Evolutionary conservation across 1,140 invertebrate species (phyloP).

Genomic region (Drosophila mauritiana): DNA sequence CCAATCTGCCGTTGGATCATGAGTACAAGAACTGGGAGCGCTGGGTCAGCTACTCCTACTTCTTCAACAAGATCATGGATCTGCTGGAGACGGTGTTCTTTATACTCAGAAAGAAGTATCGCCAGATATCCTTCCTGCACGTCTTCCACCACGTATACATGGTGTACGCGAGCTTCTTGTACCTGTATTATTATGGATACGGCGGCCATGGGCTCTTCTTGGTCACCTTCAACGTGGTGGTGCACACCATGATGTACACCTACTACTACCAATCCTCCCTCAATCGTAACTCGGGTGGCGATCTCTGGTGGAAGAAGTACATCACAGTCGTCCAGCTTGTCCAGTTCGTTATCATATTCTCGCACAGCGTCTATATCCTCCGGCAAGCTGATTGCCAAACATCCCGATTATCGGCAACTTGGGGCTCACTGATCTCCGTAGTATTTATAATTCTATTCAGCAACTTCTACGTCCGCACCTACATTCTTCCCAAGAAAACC

Average conservation of each 20-base stretch:
- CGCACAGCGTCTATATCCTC: slow-evolving; percentile 8
- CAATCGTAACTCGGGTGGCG: neutral
- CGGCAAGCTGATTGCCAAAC: slow-evolving; percentile 86
- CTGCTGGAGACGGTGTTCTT: slow-evolving; percentile 62
- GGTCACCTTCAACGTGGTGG: slow-evolving; percentile 19
- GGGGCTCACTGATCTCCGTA: neutral
- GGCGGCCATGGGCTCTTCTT: slow-evolving; percentile 87
- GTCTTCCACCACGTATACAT: slow-evolving; percentile 86
- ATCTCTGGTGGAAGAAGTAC: slow-evolving; percentile 51
- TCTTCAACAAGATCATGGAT: slow-evolving; percentile 52
- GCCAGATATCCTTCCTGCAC: slow-evolving; percentile 55
- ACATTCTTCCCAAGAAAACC: slow-evolving; percentile 14
- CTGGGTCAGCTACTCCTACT: slow-evolving; percentile 41
- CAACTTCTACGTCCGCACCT: slow-evolving; percentile 26
- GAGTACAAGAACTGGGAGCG: slow-evolving; percentile 37
- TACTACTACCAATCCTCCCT: slow-evolving; percentile 37
- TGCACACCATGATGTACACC: slow-evolving; percentile 35
- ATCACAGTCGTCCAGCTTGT: slow-evolving; percentile 36
- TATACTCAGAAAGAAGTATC: slow-evolving; percentile 56
- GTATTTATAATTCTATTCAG: slow-evolving; percentile 18
- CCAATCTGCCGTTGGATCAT: slow-evolving; percentile 43
- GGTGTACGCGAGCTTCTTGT: slow-evolving; percentile 5
- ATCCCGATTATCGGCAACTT: neutral
- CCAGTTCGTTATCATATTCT: slow-evolving; percentile 34
- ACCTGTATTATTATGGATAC: slow-evolving; percentile 33